These are phyloP conservation scores for Empidonax traillii DNA, from an alignment of 2,113 vertebrate species.

Conservation along the genomic window DNA sequence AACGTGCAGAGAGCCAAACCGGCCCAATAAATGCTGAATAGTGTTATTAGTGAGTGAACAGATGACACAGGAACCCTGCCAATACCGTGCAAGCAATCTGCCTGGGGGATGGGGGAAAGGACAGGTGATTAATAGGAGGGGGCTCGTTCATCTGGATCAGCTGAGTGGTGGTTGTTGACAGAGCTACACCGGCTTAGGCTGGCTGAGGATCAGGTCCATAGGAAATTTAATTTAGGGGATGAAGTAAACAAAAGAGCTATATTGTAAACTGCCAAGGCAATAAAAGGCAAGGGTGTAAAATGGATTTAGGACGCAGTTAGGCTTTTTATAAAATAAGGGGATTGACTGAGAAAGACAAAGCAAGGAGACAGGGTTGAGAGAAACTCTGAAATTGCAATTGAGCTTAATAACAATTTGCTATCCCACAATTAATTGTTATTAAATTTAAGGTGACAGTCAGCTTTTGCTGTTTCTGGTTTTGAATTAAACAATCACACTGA, in stretches of 20 bases:
- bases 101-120: background rate
- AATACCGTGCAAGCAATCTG: background rate
- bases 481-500: background rate
- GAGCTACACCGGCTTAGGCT: background rate
- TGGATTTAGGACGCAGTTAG: slow-evolving; percentile 11
- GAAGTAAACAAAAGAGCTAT: background rate
- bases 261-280: background rate
- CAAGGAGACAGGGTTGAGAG: background rate
- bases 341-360: slow-evolving; percentile 12
- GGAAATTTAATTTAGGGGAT: background rate
- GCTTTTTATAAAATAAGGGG: slow-evolving; percentile 1
- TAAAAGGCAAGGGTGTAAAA: slow-evolving; percentile 13
- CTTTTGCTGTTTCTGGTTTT: background rate
- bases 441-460: background rate
- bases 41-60: slow-evolving; percentile 16
- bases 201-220: background rate
- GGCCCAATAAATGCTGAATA: background rate
- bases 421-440: background rate
- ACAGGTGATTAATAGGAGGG: background rate
- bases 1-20: background rate
- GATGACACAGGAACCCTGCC: slow-evolving; percentile 26
- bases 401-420: background rate
- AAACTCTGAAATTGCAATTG: background rate
- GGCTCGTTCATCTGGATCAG: background rate
- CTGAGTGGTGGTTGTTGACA: background rate